These are phyloP conservation scores for Coregonus suidteri DNA, from an alignment of 2,797 vertebrate genomes.

Conservation along the genomic window DNA sequence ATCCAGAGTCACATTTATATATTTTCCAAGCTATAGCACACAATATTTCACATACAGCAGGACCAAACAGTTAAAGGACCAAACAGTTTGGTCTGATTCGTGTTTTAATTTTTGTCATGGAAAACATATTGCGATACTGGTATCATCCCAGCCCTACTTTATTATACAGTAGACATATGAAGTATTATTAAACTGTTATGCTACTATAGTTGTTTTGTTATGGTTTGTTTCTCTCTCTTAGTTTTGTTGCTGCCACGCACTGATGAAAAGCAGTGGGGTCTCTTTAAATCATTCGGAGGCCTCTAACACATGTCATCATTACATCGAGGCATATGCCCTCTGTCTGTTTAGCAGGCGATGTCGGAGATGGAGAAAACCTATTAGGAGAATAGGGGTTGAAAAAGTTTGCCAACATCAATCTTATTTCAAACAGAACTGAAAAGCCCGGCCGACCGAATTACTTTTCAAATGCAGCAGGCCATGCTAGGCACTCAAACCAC, in stretches of 20 bases:
- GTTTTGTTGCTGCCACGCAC: neutral
- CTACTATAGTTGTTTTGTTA: neutral
- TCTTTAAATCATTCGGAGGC: constrained; percentile 26
- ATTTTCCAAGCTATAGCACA: no score
- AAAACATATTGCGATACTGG: no score
- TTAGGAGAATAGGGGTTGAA: constrained; percentile 45
- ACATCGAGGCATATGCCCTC: constrained; percentile 64
- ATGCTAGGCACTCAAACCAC: constrained; percentile 66
- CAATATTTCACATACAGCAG: no score
- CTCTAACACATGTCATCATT: constrained; percentile 54
- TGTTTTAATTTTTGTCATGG: no score
- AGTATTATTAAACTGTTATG: neutral
- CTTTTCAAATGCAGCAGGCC: constrained; percentile 74
- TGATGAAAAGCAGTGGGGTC: constrained; percentile 5
- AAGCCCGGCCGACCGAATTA: constrained; percentile 71
- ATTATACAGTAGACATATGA: neutral
- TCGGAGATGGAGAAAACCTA: constrained; percentile 70
- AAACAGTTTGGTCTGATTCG: no score
- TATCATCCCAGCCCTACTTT: no score
- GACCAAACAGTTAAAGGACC: no score
- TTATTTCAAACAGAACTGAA: constrained; percentile 72
- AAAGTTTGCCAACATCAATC: constrained; percentile 72
- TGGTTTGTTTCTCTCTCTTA: neutral
- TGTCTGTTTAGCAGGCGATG: constrained; percentile 67
- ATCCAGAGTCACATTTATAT: no score